Evolutionary conservation across 2,888 invertebrate genomes (phyloP).

Genomic region (Pycnomerus fuliginosus): DNA sequence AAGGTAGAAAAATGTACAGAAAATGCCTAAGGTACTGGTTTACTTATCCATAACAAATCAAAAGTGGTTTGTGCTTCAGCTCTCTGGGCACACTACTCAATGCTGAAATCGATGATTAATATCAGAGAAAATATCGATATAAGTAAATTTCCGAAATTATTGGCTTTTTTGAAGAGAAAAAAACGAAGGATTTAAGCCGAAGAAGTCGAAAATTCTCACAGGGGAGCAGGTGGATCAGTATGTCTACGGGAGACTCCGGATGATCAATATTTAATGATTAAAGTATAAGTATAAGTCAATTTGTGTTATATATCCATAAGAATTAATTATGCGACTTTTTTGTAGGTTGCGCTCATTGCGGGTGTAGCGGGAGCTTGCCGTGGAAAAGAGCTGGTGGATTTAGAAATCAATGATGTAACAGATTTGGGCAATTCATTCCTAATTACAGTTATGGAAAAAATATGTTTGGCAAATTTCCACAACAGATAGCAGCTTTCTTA

Average conservation of each 20-base stretch:
- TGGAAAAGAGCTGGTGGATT: conserved; percentile 24
- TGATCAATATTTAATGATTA: conserved; percentile 29
- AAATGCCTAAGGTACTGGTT: too few species aligned
- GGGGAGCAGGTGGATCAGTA: conserved; percentile 26
- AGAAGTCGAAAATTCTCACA: conserved; percentile 32
- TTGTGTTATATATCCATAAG: background rate
- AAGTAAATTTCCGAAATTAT: conserved; percentile 12
- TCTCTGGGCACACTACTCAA: conserved; percentile 17
- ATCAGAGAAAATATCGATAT: conserved; percentile 18
- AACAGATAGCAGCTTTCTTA: too few species aligned
- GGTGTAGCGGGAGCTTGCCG: conserved; percentile 28
- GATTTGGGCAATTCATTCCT: conserved; percentile 8
- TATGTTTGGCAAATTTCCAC: too few species aligned
- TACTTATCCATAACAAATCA: too few species aligned
- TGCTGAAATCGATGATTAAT: conserved; percentile 15
- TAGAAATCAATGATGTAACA: conserved; percentile 20
- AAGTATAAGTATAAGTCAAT: conserved; percentile 13
- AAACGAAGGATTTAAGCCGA: conserved; percentile 28
- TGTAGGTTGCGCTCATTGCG: conserved; percentile 20
- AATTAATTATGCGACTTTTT: background rate
- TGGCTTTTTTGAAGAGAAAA: conserved; percentile 29
- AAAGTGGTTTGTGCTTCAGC: too few species aligned
- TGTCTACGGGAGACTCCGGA: conserved; percentile 32
- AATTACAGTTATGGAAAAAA: too few species aligned
- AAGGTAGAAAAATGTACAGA: too few species aligned